Base-by-base conservation (phyloP, 2,888 invertebrate species). In the Sclerodermus sp. region DNA sequence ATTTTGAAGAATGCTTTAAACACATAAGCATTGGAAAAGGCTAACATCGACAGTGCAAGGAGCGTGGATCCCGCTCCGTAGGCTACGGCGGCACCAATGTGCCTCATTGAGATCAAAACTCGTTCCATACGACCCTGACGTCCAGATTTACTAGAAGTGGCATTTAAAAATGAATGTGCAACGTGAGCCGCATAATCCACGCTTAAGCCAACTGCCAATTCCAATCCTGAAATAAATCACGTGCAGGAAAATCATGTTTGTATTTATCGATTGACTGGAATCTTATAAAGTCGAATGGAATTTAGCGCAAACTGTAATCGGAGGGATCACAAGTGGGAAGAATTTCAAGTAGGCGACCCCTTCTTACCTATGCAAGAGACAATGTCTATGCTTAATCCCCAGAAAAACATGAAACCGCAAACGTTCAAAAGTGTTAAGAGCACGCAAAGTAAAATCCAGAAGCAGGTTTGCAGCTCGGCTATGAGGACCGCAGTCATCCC, bases 161-260 rank as follows among this genome's bases (percentile, higher is more conserved):
- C 77, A 1, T 87, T 87, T 64, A 92, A 82, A 74, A 91, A 92
- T 2, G 89, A 88, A 70, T 91, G 91, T 0, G 90, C 89, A 5
- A 90, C 86, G 69, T 90, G 90, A 1, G 90, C 88, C 0, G 91
- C 89, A 66, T 91, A 92, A 77, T 93, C 92, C 0, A 92, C 89
- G 67, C 91, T 90, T 44, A 93, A 80, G 43, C 92, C 92, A 53
- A 91, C 88, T 2, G 90, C 90, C 30, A 92, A 80, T 67, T 91
- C 89, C 10, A 92, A 79, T 23, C 73, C 77, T 77, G 44, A 9
- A 53, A 55, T 8, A 8, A 12, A 8, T 4, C 6, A 4, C 34
- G 2, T 12, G n/a, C 34, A 34, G 3, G 6, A 34, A 4, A 8
- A 34, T 34, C 10, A 34, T 13, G 12, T 13, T 34, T 13, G 12